Evolutionary conservation across 1,140 invertebrate species (phyloP), one percentile per base, ranked within the genome.

Genomic region (Drosophila trapezifrons): DNA sequence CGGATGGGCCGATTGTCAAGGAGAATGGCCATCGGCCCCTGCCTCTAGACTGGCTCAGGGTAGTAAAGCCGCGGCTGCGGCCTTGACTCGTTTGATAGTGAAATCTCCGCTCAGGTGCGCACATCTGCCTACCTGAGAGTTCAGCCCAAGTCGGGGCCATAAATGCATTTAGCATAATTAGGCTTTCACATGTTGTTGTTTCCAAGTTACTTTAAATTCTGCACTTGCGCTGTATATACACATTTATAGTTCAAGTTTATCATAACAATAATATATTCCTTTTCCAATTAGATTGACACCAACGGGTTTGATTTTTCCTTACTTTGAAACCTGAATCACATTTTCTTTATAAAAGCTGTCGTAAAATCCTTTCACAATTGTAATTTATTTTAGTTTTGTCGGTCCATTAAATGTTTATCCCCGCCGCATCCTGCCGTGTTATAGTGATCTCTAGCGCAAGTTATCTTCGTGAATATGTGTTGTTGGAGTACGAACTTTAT

Each of bases 1-100:
- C 78, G 81, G 78, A 86, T 74, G 49, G 59, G 17, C 65, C 58
- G 65, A 47, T 63, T 43, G 64, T 56, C 51, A 52, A 67, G 54
- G 46, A 66, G 70, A 43, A 38, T 75, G 64, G 62, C 46, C 51
- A 69, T 40, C 47, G 9, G 22, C 43, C 57, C 12, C 29, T 46
- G 64, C n/a, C 64, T 27, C 18, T 40, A 40, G 59, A n/a, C 54
- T 22, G 59, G 18, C 62, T n/a, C 62, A 22, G 43, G 38, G 18
- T 62, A 27, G 57, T 78, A 70, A 78, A 78, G 52, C 46, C 29
- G 25, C 29, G 25, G 32, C 52, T 54, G 35, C 38, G 37, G 62
- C 73, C 47, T 75, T 55, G 62, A 55, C 42, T 55, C n/a, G 37
- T 43, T 58, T 76, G 54, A 60, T 66, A 76, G 60, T 67, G 73